These are phyloP conservation scores for Dilophus febrilis DNA, from an alignment of 2,888 invertebrate genomes.

Conservation along the genomic window DNA sequence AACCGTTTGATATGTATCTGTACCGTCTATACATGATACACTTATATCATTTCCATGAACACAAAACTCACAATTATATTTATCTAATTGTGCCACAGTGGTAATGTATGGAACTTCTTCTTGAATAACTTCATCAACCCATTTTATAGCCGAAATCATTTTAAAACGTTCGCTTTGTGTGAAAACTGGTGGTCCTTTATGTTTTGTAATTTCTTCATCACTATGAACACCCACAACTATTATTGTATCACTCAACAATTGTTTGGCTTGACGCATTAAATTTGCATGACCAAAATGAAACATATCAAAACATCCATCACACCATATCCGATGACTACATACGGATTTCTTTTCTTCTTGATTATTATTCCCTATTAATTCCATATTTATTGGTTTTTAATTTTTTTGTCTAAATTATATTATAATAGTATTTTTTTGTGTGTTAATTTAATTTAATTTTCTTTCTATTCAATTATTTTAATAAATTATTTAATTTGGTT, in stretches of 20 bases:
- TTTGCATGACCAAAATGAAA: conserved; percentile 99
- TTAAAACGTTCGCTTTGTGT: conserved; percentile 77
- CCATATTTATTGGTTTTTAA: too few relatives aligned
- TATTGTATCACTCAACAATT: conserved; percentile 81
- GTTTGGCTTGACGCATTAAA: conserved; percentile 92
- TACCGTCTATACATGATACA: conserved; percentile 87
- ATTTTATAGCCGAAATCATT: conserved; percentile 97
- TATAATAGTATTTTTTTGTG: too few relatives aligned
- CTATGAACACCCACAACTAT: conserved; percentile 97
- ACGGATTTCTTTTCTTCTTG: too few relatives aligned
- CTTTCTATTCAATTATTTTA: too few relatives aligned
- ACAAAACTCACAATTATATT: conserved; percentile 94
- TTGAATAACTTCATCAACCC: conserved; percentile 99
- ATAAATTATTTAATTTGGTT: too few relatives aligned
- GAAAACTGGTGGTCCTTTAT: conserved; percentile 98
- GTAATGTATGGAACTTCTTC: conserved; percentile 97
- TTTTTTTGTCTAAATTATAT: too few relatives aligned
- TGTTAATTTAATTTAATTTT: too few relatives aligned
- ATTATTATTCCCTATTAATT: too few relatives aligned
- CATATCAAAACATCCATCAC: conserved; percentile 90
- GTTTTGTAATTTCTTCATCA: conserved; percentile 87
- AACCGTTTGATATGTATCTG: conserved; percentile 90
- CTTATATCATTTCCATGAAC: conserved; percentile 99
- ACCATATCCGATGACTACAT: conserved; percentile 63
- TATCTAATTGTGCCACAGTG: conserved; percentile 85